phyloP scores from a whole-genome alignment of 2,797 vertebrate genomes.

The Tapera naevia region DNA sequence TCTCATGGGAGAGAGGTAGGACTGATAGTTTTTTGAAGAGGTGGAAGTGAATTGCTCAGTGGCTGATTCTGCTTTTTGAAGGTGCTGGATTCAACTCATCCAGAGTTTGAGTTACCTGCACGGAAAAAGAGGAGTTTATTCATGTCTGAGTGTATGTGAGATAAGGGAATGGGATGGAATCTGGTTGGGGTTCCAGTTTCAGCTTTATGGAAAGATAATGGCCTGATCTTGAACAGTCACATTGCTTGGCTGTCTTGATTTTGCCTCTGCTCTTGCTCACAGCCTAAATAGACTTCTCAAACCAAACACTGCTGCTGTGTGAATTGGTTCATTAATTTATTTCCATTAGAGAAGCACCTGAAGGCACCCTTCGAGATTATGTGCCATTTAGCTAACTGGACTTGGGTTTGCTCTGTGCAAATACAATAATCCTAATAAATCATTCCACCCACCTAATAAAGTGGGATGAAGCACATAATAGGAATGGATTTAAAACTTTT shows the following conservation, averaged over 20 bases:
- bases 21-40: background rate
- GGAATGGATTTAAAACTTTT: background rate
- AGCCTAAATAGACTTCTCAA: background rate
- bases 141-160: background rate
- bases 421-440: slow-evolving; percentile 23
- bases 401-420: slow-evolving; percentile 35
- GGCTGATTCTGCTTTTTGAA: background rate
- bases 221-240: background rate
- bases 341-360: slow-evolving; percentile 43
- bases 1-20: background rate
- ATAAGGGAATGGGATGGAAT: background rate
- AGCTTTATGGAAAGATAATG: background rate
- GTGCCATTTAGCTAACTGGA: slow-evolving; percentile 11
- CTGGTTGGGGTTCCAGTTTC: background rate
- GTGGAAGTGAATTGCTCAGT: background rate
- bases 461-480: background rate
- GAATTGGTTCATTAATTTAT: slow-evolving; percentile 33
- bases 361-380: slow-evolving; percentile 11
- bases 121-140: background rate
- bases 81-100: background rate
- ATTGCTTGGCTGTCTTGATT: background rate
- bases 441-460: slow-evolving; percentile 28
- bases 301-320: slow-evolving; percentile 3
- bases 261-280: background rate
- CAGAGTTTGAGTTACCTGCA: background rate